Conservation (phyloP, 2,888 invertebrate species). For the Drosophila falleni region DNA sequence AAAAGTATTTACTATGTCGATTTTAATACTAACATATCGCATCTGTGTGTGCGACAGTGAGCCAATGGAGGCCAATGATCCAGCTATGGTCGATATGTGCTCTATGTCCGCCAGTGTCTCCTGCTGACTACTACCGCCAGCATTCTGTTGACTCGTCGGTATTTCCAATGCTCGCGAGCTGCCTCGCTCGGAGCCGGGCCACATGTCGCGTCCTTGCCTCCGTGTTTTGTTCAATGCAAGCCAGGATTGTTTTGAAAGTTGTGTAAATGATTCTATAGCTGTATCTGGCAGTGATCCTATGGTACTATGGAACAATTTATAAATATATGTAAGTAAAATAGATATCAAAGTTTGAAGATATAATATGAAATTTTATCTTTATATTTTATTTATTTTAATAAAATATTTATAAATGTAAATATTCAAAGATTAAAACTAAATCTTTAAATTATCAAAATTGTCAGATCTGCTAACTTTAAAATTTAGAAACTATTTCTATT, state of each 20-base stretch:
- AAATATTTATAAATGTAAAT: no score
- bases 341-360: neutral
- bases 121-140: constrained; percentile 84
- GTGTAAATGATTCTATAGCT: constrained; percentile 2
- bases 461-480: neutral
- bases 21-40: constrained; percentile 74
- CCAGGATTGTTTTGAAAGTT: constrained; percentile 48
- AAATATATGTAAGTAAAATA: neutral
- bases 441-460: neutral
- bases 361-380: neutral
- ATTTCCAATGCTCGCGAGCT: constrained; percentile 83
- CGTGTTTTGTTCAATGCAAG: constrained; percentile 40
- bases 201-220: constrained; percentile 52
- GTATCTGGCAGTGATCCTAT: constrained; percentile 16
- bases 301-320: neutral
- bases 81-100: constrained; percentile 90
- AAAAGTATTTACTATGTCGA: neutral
- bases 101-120: constrained; percentile 89
- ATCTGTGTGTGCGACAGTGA: constrained; percentile 87
- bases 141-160: constrained; percentile 78
- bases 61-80: constrained; percentile 88
- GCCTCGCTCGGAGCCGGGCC: constrained; percentile 83
- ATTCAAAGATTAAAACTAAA: neutral
- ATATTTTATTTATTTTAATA: neutral
- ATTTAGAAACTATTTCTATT: neutral